Percentiles rank a stretch among this genome's conserved stretches.
Conservation (phyloP, 2,797 vertebrate genomes). For the Bovichtus variegatus region DNA sequence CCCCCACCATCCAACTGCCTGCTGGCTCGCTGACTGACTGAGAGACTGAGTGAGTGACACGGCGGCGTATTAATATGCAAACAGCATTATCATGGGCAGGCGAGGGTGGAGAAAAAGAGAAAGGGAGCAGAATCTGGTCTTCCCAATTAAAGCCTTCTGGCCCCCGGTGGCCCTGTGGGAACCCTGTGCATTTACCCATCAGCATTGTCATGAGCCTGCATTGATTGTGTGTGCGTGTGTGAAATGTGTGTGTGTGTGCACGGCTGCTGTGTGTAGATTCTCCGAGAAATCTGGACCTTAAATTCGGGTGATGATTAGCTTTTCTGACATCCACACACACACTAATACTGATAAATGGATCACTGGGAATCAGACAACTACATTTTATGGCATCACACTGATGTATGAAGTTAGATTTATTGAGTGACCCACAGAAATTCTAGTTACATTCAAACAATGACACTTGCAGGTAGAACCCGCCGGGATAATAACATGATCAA, state of each 20-base stretch:
- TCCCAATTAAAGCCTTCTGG: constrained; percentile 93
- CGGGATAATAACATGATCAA: background rate
- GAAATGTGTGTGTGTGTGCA: constrained; percentile 28
- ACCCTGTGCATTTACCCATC: constrained; percentile 92
- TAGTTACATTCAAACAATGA: background rate
- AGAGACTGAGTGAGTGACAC: constrained; percentile 87
- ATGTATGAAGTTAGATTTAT: background rate
- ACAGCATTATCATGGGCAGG: constrained; percentile 90
- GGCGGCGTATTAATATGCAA: constrained; percentile 92
- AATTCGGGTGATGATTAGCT: constrained; percentile 33
- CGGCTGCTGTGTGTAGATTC: background rate
- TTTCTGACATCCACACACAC: constrained; percentile 27
- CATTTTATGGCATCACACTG: constrained; percentile 9
- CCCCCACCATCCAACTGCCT: constrained; percentile 30
- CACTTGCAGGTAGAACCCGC: background rate
- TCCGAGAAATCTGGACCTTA: constrained; percentile 25
- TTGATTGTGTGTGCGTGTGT: constrained; percentile 84
- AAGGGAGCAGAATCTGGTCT: constrained; percentile 90
- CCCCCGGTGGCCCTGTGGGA: constrained; percentile 86
- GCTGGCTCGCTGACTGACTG: constrained; percentile 84
- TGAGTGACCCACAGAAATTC: background rate
- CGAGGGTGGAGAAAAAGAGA: constrained; percentile 70
- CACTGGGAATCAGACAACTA: constrained; percentile 19
- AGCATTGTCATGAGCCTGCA: constrained; percentile 92
- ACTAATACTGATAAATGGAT: constrained; percentile 16